Evolutionary conservation across 2,888 invertebrate species (phyloP).

Genomic region (Eristalis pertinax): DNA sequence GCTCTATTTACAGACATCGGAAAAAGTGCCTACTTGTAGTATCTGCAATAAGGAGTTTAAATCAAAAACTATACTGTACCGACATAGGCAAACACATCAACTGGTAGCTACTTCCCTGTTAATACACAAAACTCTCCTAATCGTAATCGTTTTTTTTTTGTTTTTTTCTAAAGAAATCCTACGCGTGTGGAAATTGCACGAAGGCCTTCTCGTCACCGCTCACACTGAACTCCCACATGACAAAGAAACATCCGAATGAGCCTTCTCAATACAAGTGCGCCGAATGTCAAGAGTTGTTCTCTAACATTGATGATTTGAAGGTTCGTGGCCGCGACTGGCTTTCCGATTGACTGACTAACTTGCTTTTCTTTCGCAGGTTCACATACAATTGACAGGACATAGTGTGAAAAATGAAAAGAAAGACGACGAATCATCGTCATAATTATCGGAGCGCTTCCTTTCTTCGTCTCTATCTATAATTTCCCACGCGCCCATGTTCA

Average conservation of each 20-base stretch:
- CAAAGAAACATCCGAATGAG: conserved; percentile 79
- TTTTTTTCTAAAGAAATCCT: conserved; percentile 75
- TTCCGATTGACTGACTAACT: neutral
- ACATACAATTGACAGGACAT: conserved; percentile 65
- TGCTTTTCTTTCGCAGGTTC: conserved; percentile 18
- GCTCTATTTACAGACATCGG: conserved; percentile 80
- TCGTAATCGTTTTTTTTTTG: too few species aligned
- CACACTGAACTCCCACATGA: conserved; percentile 79
- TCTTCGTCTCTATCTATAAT: neutral
- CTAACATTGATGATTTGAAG: conserved; percentile 84
- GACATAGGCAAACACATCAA: conserved; percentile 85
- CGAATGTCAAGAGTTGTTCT: conserved; percentile 84
- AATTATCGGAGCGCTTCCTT: conserved; percentile 26
- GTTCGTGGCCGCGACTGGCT: conserved; percentile 70
- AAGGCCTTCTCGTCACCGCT: conserved; percentile 79
- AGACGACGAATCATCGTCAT: conserved; percentile 66
- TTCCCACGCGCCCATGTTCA: conserved; percentile 8
- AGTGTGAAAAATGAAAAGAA: conserved; percentile 66
- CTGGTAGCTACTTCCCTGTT: conserved; percentile 77
- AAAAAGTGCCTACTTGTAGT: conserved; percentile 84
- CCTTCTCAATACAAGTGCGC: conserved; percentile 82
- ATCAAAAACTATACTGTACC: conserved; percentile 84
- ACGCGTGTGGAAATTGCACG: conserved; percentile 81
- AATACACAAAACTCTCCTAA: too few species aligned
- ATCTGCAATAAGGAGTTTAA: conserved; percentile 85